These are phyloP conservation scores for Leptodactylus fuscus DNA, from an alignment of 2,113 vertebrate genomes.

Conservation along the genomic window DNA sequence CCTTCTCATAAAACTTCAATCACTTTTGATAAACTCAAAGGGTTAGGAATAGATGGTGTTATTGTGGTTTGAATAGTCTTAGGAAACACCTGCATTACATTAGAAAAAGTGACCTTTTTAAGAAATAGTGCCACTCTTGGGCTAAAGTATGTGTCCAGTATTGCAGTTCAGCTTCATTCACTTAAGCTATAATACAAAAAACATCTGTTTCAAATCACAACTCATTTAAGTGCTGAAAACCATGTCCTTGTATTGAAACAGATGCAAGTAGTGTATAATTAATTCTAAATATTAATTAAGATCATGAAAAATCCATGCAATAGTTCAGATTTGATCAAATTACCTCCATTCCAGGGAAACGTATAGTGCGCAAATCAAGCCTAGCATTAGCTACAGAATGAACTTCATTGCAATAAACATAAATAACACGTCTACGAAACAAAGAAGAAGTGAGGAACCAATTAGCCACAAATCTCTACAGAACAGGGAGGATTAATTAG, in stretches of 20 bases:
- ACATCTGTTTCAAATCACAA: too few relatives aligned
- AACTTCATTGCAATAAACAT: neutral
- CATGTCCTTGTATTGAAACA: neutral
- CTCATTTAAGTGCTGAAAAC: neutral
- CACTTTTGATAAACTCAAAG: too few relatives aligned
- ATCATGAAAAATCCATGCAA: neutral
- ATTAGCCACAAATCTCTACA: neutral
- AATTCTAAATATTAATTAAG: neutral
- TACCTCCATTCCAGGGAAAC: neutral
- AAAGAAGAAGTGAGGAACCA: neutral
- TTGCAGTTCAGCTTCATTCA: too few relatives aligned
- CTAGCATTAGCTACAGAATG: neutral
- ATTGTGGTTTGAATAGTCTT: too few relatives aligned
- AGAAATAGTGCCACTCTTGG: too few relatives aligned
- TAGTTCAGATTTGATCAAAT: neutral
- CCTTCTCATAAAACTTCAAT: too few relatives aligned
- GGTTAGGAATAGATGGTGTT: too few relatives aligned
- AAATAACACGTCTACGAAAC: neutral
- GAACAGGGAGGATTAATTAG: neutral
- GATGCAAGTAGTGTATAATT: neutral
- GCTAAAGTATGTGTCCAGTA: too few relatives aligned
- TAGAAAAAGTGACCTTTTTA: too few relatives aligned
- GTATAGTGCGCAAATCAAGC: neutral
- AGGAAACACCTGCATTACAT: too few relatives aligned
- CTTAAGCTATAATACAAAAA: too few relatives aligned